Base-by-base conservation (phyloP, 30 jellyfish, hydroid and myxozoan genomes). In the Catostylus mosaicus region DNA sequence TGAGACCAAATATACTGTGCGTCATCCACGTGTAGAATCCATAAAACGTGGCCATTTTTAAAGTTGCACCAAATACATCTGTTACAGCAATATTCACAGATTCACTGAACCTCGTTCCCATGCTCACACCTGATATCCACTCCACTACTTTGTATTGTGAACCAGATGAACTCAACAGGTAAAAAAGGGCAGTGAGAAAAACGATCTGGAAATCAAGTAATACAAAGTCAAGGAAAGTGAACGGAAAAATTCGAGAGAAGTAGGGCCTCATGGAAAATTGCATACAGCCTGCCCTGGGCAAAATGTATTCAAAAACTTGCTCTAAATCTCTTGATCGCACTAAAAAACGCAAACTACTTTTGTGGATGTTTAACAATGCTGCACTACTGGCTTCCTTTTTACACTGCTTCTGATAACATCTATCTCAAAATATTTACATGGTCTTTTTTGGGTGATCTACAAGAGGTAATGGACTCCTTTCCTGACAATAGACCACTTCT, bases 21-120 rank as follows among this genome's bases (percentile, higher is more conserved):
- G 97, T 93, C 69, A 77, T 40, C 98, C 98, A 93, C 73, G 97
- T 87, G 90, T 93, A 93, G 62, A 87, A 71, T 43, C 98, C 98
- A 77, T 93, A 93, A 77, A 93, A 93, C 12, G 84, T 74, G 18
- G 97, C 97, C 98, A 93, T 93, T 72, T 93, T 93, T 18, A 93
- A 78, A 27, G 98, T 86, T 23, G 98, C 98, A 8, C 98, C 98
- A 87, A 93, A 93, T 11, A 93, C 97, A 68, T 88, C 98, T 26
- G 88, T 83, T 24, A 93, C 88, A 52, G 98, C 97, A 67, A 59
- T 67, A 73, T 88, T 80, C 11, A 93, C 93, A 34, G 97, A 87
- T 64, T 93, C 97, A 10, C 97, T 97, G 57, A 93, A 80, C 84
- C 95, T 87, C 66, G 98, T 92, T 50, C 98, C 98, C 98, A 92